Base-by-base conservation (phyloP, 1,140 invertebrate genomes). In the Drosophila willistoni region DNA sequence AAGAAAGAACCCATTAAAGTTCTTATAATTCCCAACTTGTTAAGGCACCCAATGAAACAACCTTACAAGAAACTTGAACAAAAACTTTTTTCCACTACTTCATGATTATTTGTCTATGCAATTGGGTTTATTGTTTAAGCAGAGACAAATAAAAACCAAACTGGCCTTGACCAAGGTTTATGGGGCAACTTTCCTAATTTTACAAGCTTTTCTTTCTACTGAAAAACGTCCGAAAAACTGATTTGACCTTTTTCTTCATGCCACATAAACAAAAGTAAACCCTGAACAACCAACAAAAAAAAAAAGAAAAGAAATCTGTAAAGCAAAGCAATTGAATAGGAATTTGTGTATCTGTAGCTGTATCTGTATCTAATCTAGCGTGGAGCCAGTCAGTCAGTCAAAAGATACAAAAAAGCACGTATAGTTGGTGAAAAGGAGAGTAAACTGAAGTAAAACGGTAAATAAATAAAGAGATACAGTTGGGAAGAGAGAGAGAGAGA, bases 321-420 rank as follows among this genome's bases (percentile, higher is more conserved):
- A 79, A 72, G 56, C 64, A 64, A 82, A 72, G 68, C 68, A 69
- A 71, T 77, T 73, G 80, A 72, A 84, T 84, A 76, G 74, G 72
- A 82, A 82, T 79, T 82, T 81, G 82, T 81, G 80, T 84, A 87
- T 76, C 54, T 85, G 60, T 65, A 76, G 64, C 72, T 76, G 82
- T 65, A 76, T 69, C 72, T 76, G 82, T 86, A 87, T 84, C 84
- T 87, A 87, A 87, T 87, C 84, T 81, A 89, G 81, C 84, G 67
- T 89, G 77, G 70, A 72, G 69, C 44, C 33, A 41, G 29, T 47
- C 47, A 36, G 44, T 51, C 44, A 51, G 44, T 51, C 44, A 67
- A 83, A 79, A 83, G 62, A 72, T 79, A 64, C 17, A 66, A 65
- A 68, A 73, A 71, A 63, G 73, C 81, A 83, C 77, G 81, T 74